Conservation (phyloP, 1,140 invertebrate species). For the Cyclargus thomasi region DNA sequence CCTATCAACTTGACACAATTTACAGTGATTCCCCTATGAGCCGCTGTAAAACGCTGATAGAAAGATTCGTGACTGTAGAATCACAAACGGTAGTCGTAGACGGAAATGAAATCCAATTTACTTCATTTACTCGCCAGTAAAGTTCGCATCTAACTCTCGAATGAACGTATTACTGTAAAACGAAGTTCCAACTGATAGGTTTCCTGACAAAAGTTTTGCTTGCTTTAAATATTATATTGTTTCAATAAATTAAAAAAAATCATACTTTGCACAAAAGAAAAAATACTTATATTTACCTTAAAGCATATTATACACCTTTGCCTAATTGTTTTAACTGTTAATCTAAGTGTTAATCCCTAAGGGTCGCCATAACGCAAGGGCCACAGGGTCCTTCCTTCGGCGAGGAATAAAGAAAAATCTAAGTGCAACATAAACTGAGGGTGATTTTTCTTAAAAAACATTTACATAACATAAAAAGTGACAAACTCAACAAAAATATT, state of each 20-base stretch:
- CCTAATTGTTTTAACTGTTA: too few species aligned
- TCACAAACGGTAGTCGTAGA: conserved; percentile 58
- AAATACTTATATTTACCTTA: too few species aligned
- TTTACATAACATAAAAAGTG: too few species aligned
- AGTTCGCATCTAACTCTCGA: conserved; percentile 65
- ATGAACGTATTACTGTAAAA: conserved; percentile 63
- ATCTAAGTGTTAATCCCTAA: too few species aligned
- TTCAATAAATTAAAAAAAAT: too few species aligned
- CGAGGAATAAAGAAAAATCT: too few species aligned
- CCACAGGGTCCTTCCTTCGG: too few species aligned
- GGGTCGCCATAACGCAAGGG: too few species aligned
- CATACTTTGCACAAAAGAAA: too few species aligned
- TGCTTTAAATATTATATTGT: neutral
- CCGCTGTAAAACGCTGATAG: conserved; percentile 42
- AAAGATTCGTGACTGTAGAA: conserved; percentile 59
- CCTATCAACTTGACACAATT: conserved; percentile 17
- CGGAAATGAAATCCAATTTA: conserved; percentile 69
- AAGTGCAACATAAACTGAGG: too few species aligned
- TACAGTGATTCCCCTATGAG: conserved; percentile 35
- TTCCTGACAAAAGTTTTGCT: conserved; percentile 24
- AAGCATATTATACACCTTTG: too few species aligned
- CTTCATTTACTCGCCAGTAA: conserved; percentile 64
- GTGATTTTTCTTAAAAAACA: neutral
- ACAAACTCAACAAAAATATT: neutral
- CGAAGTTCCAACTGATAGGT: conserved; percentile 42